These are phyloP conservation scores for Macaria liturata DNA, from an alignment of 2,888 invertebrate species.

Conservation along the genomic window DNA sequence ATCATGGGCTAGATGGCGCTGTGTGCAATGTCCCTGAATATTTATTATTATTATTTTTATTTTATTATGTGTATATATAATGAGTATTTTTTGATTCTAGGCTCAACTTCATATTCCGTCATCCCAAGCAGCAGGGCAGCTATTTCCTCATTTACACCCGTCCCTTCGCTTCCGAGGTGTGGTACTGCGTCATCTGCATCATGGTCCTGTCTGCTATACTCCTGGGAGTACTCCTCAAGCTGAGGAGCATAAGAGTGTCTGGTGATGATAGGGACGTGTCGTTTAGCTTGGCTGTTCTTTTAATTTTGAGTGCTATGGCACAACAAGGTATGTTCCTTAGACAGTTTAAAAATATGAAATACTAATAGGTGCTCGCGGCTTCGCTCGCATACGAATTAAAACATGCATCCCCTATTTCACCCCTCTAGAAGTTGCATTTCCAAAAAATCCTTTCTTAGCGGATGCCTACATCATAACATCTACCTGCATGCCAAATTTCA, in stretches of 20 bases:
- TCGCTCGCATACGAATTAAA: no score
- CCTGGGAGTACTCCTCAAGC: conserved; percentile 50
- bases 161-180: conserved; percentile 83
- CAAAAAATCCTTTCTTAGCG: no score
- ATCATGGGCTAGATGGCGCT: no score
- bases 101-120: conserved; percentile 86
- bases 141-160: conserved; percentile 85
- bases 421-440: no score
- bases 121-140: conserved; percentile 84
- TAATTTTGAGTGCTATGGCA: conserved; percentile 70
- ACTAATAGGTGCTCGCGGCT: no score
- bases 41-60: no score
- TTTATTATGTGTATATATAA: no score
- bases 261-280: conserved; percentile 59
- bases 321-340: conserved; percentile 68
- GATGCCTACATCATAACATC: no score
- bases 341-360: no score
- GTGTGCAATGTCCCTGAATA: no score
- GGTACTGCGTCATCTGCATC: conserved; percentile 74
- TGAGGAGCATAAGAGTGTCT: conserved; percentile 34
- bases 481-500: no score
- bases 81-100: conserved; percentile 53
- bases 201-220: conserved; percentile 48
- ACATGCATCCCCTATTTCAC: no score
- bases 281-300: conserved; percentile 70